A percentile compares a stretch with the other conserved stretches of the same genome.
These are phyloP conservation scores for Chaetoderma sp. DNA, from an alignment of 2,888 invertebrate genomes.

Conservation along the genomic window DNA sequence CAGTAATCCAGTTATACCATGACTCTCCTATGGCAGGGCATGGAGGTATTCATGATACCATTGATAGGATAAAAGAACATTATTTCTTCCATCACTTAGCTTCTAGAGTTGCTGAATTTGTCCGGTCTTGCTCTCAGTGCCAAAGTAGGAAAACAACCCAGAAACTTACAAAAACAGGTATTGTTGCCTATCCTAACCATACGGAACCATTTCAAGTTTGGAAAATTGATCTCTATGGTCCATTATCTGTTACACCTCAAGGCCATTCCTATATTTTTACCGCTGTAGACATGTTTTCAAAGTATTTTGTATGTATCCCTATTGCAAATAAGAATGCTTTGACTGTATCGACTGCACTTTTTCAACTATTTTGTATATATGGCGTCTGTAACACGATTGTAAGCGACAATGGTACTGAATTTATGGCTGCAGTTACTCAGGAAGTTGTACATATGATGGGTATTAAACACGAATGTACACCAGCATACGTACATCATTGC, in stretches of 20 bases:
- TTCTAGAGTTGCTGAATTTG: neutral
- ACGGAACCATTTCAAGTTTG: constrained; percentile 13
- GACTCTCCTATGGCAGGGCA: constrained; percentile 18
- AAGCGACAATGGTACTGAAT: constrained; percentile 32
- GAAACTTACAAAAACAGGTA: constrained; percentile 3
- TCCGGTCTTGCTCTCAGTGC: too few relatives aligned
- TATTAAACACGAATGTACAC: constrained; percentile 32
- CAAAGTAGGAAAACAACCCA: too few relatives aligned
- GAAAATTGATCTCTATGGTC: constrained; percentile 16
- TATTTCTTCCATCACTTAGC: neutral
- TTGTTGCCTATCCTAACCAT: neutral
- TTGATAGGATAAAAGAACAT: constrained; percentile 13
- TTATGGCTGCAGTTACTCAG: constrained; percentile 27
- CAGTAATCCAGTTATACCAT: constrained; percentile 2
- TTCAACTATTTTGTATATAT: constrained; percentile 24
- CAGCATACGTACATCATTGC: constrained; percentile 33
- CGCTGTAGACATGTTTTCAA: constrained; percentile 30
- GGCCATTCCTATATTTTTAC: constrained; percentile 13
- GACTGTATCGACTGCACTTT: constrained; percentile 24
- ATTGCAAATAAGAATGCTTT: constrained; percentile 30
- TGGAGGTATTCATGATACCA: constrained; percentile 8
- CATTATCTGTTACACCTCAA: neutral
- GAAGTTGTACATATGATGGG: constrained; percentile 27
- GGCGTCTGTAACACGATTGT: constrained; percentile 33
- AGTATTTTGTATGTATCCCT: constrained; percentile 26